Conservation (phyloP, 2,888 invertebrate species). For the Acrobasis repandana region DNA sequence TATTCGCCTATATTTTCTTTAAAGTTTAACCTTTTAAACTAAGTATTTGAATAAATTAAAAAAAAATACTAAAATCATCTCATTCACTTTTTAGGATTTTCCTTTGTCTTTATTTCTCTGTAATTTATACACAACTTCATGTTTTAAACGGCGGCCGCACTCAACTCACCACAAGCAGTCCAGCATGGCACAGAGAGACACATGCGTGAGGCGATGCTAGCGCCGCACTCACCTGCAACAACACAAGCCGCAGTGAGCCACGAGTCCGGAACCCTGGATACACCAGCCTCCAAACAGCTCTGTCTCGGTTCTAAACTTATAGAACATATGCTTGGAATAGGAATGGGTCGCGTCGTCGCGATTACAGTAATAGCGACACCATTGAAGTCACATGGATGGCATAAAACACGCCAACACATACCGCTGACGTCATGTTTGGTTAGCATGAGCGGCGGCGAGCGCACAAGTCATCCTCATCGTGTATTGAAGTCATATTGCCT, state of each 20-base stretch:
- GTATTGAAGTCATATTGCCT: neutral
- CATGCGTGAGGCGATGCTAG: slow-evolving; percentile 54
- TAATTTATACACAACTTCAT: no score
- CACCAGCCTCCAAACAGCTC: no score
- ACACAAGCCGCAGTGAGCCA: slow-evolving; percentile 26
- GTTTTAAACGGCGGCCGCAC: no score
- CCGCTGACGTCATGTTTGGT: slow-evolving; percentile 10
- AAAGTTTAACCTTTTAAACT: no score
- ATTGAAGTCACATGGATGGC: neutral
- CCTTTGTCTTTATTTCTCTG: no score
- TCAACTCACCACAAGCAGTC: slow-evolving; percentile 75
- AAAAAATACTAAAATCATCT: no score
- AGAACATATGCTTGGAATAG: no score
- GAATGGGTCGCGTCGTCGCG: no score
- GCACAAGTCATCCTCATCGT: neutral
- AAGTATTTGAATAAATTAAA: no score
- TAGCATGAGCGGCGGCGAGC: neutral
- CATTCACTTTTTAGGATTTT: no score
- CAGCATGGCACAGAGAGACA: slow-evolving; percentile 57
- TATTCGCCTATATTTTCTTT: no score
- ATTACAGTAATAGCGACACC: neutral
- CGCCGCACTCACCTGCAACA: slow-evolving; percentile 73
- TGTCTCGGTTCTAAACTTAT: no score
- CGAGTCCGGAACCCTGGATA: neutral
- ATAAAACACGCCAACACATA: neutral